Base-by-base conservation (phyloP, 1,140 invertebrate species). In the Drosophila kohkoa region DNA sequence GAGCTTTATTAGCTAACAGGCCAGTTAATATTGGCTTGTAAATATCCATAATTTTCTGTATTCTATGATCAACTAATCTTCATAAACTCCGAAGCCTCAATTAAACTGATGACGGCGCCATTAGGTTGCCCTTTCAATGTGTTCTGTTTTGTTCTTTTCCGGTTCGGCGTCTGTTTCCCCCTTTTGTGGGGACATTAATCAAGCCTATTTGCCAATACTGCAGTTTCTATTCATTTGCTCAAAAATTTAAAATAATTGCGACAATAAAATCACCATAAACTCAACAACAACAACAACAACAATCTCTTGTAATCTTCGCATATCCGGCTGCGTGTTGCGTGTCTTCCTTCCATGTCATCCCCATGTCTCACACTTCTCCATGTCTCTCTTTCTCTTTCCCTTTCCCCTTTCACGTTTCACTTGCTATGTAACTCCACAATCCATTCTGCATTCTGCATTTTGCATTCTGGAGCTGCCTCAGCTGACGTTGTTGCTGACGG, bases 241-340 rank as follows among this genome's bases (percentile, higher is more conserved):
- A 80, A 67, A 67, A 89, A 57, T 77, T 79, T 74, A 48, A 77
- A 64, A 69, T 80, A 87, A 87, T 87, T 88, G 73, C 76, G 60
- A 79, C 83, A 87, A 88, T 87, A 89, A 88, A 89, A 83, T 64
- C 78, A 83, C 73, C 82, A 83, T 80, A 88, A 82, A 71, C 68
- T 70, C 73, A 46, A 54, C 35, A 73, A 25, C 51, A 62, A 46
- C 73, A 77, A 48, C 45, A 79, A 46, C 73, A 77, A 48, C 45
- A 79, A 77, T 74, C 76, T 72, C 60, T 67, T 79, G 76, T 88
- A 83, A 77, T 80, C 65, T 69, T 78, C 32, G 30, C 83, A 83
- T 75, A 83, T 87, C 83, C 85, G 83, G 83, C 20, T 25, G 20
- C 74, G 46, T 71, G 62, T 67, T 65, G 74, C 69, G 49, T 73